Base-by-base conservation (phyloP, 2,113 vertebrate genomes). In the Rhipidura dahli region DNA sequence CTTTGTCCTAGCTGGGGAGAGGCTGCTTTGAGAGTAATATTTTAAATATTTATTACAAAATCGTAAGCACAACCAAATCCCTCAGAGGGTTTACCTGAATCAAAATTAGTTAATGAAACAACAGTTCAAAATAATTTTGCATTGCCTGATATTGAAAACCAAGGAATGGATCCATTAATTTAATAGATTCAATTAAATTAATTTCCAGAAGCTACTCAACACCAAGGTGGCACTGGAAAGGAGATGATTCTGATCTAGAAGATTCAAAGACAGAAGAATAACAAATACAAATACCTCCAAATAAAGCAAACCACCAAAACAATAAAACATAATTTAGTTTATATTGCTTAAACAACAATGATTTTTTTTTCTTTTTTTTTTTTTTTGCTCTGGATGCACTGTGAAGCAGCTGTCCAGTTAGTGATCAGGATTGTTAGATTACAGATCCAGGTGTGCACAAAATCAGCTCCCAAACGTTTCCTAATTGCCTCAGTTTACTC, bases 41-140 rank as follows among this genome's bases (percentile, higher is more conserved):
- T 66, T 66, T 57, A 56, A 81, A 68, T 65, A 91, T 71, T 93
- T 94, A 81, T 89, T 95, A 45, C 89, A 95, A 97, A 93, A 95
- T 76, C 73, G n/a, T 59, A 49, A 78, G 44, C 49, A 54, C 16
- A 83, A 47, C 13, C 35, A 70, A 69, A 78, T 66, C n/a, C 72
- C 69, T 87, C 71, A 37, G 14, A 40, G 4, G 9, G 44, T 64
- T 91, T 91, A 60, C 45, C 79, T 90, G 73, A 70, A 56, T 37
- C 24, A 60, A 69, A 92, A 81, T 45, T 20, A 72, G 49, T 28
- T 51, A 28, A 68, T 56, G 73, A 87, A 94, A 83, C 9, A 66
- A 42, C 40, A 39, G 23, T 71, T 94, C 66, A 83, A 65, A 92
- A 35, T 20, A 85, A 75, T 50, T 94, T 89, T 68, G 6, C 14